Conservation (phyloP, 2,888 invertebrate species). For the Drosophila austrosaltans region DNA sequence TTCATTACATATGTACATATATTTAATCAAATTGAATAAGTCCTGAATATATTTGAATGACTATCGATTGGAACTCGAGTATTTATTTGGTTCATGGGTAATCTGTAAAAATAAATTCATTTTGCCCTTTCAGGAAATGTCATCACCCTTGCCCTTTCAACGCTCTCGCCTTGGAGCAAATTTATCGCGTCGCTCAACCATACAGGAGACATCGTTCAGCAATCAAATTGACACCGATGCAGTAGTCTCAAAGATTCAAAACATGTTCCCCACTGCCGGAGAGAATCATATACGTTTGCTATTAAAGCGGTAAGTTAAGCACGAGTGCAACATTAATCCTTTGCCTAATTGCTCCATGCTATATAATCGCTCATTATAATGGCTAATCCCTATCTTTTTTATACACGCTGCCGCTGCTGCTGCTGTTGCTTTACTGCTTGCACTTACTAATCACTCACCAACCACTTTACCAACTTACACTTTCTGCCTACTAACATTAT, state of each 20-base stretch:
- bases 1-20: background rate
- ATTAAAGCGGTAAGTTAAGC: conserved; percentile 91
- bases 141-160: conserved; percentile 80
- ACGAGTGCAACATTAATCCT: background rate
- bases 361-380: conserved; percentile 13
- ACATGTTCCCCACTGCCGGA: conserved; percentile 95
- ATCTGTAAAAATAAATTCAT: background rate
- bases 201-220: conserved; percentile 87
- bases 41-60: background rate
- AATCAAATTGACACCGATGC: conserved; percentile 88
- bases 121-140: conserved; percentile 79
- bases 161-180: conserved; percentile 75
- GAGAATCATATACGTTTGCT: conserved; percentile 94
- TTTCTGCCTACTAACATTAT: conserved; percentile 16
- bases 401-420: conserved; percentile 67
- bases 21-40: too few species aligned
- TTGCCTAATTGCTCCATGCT: conserved; percentile 20
- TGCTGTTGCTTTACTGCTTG: conserved; percentile 52
- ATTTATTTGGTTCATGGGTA: background rate
- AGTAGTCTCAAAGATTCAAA: conserved; percentile 90
- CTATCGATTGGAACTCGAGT: background rate
- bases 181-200: conserved; percentile 82
- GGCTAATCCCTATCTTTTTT: conserved; percentile 53
- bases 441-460: conserved; percentile 41
- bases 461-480: conserved; percentile 29